Conservation (phyloP, 2,113 vertebrate species). For the Trichechus manatus region DNA sequence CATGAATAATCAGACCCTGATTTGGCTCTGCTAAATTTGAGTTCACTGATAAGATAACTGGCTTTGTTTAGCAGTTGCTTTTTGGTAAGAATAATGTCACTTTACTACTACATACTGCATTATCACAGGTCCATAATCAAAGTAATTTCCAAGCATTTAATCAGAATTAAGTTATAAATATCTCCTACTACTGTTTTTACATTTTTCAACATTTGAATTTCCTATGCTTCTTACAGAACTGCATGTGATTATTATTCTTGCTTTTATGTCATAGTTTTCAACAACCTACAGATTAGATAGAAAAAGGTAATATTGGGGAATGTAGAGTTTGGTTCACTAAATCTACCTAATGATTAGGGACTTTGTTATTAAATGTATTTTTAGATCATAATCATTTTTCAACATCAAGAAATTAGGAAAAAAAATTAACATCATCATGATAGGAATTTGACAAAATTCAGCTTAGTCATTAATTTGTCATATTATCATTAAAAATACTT, state of each 20-base stretch:
- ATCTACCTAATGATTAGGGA: background rate
- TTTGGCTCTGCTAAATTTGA: background rate
- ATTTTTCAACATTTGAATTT: conserved; percentile 35
- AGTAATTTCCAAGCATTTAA: background rate
- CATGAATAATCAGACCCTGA: background rate
- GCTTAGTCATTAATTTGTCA: background rate
- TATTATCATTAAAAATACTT: background rate
- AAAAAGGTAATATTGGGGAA: background rate
- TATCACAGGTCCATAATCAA: background rate
- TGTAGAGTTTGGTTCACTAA: background rate
- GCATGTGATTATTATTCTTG: background rate
- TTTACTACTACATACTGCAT: background rate
- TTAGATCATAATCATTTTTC: background rate
- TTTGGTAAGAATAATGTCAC: background rate
- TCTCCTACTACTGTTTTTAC: background rate
- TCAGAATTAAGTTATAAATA: conserved; percentile 15
- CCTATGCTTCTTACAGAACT: conserved; percentile 25
- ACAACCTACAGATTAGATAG: background rate
- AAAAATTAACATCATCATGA: background rate
- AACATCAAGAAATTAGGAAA: background rate
- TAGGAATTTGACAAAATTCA: background rate
- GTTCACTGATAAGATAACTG: background rate
- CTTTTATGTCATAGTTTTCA: conserved; percentile 16
- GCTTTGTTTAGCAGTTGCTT: background rate
- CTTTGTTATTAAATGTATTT: conserved; percentile 8